A percentile compares a stretch with the other conserved stretches of the same genome.
Evolutionary conservation across 2,888 invertebrate species (phyloP).

Genomic region (Octodonta nipae): DNA sequence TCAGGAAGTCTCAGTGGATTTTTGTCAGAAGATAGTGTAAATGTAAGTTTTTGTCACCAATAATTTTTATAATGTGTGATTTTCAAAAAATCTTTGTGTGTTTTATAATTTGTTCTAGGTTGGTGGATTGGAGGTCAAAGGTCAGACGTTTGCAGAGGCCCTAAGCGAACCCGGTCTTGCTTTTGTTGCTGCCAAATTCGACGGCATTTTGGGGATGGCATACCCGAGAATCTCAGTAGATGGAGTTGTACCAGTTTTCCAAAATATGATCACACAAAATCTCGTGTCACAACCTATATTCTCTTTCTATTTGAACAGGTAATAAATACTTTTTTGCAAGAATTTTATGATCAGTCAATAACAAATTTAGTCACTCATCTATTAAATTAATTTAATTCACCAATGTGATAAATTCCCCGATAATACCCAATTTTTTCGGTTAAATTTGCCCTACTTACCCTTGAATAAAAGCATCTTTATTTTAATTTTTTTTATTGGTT

Average conservation of each 20-base stretch:
- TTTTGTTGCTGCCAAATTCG: slow-evolving; percentile 97
- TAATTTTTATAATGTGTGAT: no score
- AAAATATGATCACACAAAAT: slow-evolving; percentile 77
- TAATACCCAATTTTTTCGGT: no score
- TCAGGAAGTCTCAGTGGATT: slow-evolving; percentile 93
- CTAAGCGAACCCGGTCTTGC: slow-evolving; percentile 85
- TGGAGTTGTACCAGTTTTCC: slow-evolving; percentile 79
- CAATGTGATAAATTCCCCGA: no score
- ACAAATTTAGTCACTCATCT: no score
- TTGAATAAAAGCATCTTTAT: no score
- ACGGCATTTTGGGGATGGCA: slow-evolving; percentile 92
- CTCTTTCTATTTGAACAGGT: slow-evolving; percentile 87
- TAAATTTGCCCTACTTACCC: no score
- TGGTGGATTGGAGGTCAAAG: slow-evolving; percentile 56
- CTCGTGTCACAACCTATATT: slow-evolving; percentile 63
- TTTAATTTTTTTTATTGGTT: no score
- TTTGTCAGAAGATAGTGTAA: slow-evolving; percentile 78
- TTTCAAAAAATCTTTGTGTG: no score
- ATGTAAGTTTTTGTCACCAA: slow-evolving; percentile 56
- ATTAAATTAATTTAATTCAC: no score
- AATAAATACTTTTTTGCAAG: no score
- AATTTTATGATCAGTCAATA: no score
- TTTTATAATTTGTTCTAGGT: slow-evolving; percentile 49
- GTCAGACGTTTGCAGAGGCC: slow-evolving; percentile 93
- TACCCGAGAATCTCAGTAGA: slow-evolving; percentile 84